Evolutionary conservation across 2,797 vertebrate species (phyloP).

Genomic region (Falco naumanni): DNA sequence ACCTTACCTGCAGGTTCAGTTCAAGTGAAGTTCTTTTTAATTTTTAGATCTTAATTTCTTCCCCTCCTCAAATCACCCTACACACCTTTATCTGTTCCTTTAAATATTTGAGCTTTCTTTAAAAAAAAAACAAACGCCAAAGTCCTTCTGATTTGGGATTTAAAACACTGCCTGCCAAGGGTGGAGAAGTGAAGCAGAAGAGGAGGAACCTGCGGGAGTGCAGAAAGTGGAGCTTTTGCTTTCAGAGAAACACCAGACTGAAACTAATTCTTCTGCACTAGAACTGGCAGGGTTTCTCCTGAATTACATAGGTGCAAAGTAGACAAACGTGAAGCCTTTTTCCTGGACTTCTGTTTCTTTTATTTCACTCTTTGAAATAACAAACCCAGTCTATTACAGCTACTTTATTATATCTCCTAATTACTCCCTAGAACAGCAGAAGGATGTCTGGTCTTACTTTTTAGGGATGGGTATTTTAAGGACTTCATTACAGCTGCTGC

Average conservation of each 20-base stretch:
- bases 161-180: not conserved
- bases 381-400: not conserved
- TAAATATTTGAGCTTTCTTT: not conserved
- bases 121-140: not conserved
- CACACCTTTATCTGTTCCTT: not conserved
- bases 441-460: not conserved
- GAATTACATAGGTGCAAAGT: not conserved
- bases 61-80: not conserved
- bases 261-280: not conserved
- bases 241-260: not conserved
- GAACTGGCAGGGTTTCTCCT: not conserved
- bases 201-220: fast-evolving
- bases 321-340: not conserved
- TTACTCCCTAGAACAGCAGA: not conserved
- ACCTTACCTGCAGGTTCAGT: not conserved
- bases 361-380: not conserved
- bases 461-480: not conserved
- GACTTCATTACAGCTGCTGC: not conserved
- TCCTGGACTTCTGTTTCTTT: not conserved
- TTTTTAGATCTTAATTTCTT: not conserved
- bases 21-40: not conserved
- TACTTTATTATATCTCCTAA: not conserved
- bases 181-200: not conserved
- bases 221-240: not conserved
- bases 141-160: not conserved